A percentile compares a stretch with the other conserved stretches of the same genome.
These are phyloP conservation scores for Lampropteryx suffumata DNA, from an alignment of 2,888 invertebrate genomes.

Conservation along the genomic window DNA sequence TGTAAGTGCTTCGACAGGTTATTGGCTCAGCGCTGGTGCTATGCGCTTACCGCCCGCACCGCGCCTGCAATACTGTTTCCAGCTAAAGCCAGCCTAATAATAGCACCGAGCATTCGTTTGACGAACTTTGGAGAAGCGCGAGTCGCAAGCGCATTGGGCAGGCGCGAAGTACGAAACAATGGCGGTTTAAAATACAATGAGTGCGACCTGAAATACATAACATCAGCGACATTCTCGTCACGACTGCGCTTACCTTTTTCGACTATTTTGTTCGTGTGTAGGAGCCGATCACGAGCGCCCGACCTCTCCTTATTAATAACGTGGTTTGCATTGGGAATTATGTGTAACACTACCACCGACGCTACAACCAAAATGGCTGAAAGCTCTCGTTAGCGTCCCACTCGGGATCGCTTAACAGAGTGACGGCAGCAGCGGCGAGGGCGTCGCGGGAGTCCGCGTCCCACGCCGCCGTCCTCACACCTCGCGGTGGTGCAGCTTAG, in stretches of 20 bases:
- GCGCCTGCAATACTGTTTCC: too few species aligned
- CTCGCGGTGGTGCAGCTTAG: slow-evolving; percentile 43
- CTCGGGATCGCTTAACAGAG: slow-evolving; percentile 18
- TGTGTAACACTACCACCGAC: slow-evolving; percentile 36
- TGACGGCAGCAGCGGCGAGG: neutral
- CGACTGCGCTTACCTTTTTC: slow-evolving; percentile 76
- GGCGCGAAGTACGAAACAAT: slow-evolving; percentile 79
- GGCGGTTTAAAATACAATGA: slow-evolving; percentile 80
- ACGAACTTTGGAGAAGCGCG: slow-evolving; percentile 47
- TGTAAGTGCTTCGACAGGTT: too few species aligned
- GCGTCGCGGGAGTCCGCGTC: slow-evolving; percentile 2
- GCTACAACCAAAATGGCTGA: slow-evolving; percentile 7
- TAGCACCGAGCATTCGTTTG: slow-evolving; percentile 42
- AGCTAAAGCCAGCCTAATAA: slow-evolving; percentile 48
- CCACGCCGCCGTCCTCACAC: slow-evolving; percentile 11
- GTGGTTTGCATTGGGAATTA: slow-evolving; percentile 70
- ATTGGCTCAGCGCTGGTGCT: too few species aligned
- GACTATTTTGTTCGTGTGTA: slow-evolving; percentile 67
- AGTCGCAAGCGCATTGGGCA: slow-evolving; percentile 44
- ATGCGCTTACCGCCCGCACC: too few species aligned
- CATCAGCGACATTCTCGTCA: slow-evolving; percentile 76
- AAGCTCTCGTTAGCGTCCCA: slow-evolving; percentile 20
- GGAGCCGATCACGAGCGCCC: slow-evolving; percentile 56
- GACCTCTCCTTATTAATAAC: slow-evolving; percentile 74
- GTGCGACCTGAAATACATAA: slow-evolving; percentile 72